Evolutionary conservation across 53 echinoderm and acorn worm genomes (phyloP), one percentile per base, ranked within the genome.

Genomic region (Arbacia lixula): DNA sequence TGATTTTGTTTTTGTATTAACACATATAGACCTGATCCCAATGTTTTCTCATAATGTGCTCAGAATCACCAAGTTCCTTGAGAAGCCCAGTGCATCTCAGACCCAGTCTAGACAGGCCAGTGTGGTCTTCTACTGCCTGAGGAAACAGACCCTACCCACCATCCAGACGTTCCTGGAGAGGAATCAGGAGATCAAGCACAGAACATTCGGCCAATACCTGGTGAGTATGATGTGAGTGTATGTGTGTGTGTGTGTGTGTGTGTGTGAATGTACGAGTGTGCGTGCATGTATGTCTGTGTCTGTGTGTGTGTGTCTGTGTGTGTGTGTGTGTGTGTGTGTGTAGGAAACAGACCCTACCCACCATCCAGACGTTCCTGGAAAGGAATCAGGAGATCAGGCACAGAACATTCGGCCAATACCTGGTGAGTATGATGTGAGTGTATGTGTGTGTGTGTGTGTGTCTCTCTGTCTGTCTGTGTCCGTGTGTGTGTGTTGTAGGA

Each of bases 81-180:
- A 95, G 86, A 95, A 92, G 66, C 95, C 92, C 5, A 53, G 50
- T n/a, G 81, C 67, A 22, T 87, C 71, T 4, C 90, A 83, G 58
- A 90, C 90, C 14, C 33, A 43, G 31, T 95, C 95, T 25, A 85
- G 95, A 11, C 76, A 83, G 27, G 95, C 95, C 40, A 95, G 92
- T 54, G 95, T 95, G 0, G 95, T 95, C 26, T 95, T 95, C 88
- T 95, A 92, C 71, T 95, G 95, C 62, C 90, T 95, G 60, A 83
- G 79, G 37, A 85, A 58, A 37, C 86, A 90, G 14, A 95, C 92
- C 5, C 82, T 95, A 22, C 71, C 88, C 1, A 90, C 92, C 19
- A 88, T 95, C 9, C 42, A 54, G 17, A 42, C 66, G 41, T 95
- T 92, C 52, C 84, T 95, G 5, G 55, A 43, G 10, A 66, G 40